Base-by-base conservation (phyloP, 1,140 invertebrate species). In the Brachionus plicatilis region DNA sequence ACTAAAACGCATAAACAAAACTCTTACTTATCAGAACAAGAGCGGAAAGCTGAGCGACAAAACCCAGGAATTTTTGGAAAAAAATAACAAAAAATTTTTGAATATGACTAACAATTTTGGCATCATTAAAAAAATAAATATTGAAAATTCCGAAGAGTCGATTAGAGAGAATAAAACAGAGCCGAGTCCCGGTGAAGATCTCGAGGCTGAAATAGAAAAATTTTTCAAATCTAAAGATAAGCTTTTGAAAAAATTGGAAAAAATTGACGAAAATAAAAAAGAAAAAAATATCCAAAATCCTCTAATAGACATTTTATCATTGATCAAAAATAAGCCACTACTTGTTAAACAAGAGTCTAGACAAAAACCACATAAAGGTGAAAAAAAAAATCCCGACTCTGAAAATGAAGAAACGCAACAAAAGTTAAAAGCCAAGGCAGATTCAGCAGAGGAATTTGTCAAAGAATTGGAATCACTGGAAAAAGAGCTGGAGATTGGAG, bases 1-100 rank as follows among this genome's bases (percentile, higher is more conserved):
- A 47, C n/a, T 82, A 3, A 43, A 24, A 17, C 53, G 65, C 7
- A 41, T 82, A 12, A 82, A 82, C 53, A 68, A 68, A 65, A 82
- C 53, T 1, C 20, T 65, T 3, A 65, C 45, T 14, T 47, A 76
- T 33, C 72, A 47, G 27, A 76, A 76, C 41, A 50, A 50, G 50
- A 76, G 72, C 27, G 11, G 24, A 12, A 50, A 76, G 20, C 20
- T 76, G 4, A 76, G 72, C 29, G 45, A 76, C 17, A 76, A 76
- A 76, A 76, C 72, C 9, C 72, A 76, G 14, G 5, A 27, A 12
- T 76, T 76, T 76, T 50, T 76, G 45, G 41, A 24, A 27, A 76
- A 76, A 50, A 76, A 76, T 50, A 76, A 76, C 72, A 76, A 76
- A 50, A 76, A 76, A 29, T 76, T 76, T 50, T 12, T 76, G 24